Conservation (phyloP, 1,140 invertebrate species). For the Dinoponera quadriceps region DNA sequence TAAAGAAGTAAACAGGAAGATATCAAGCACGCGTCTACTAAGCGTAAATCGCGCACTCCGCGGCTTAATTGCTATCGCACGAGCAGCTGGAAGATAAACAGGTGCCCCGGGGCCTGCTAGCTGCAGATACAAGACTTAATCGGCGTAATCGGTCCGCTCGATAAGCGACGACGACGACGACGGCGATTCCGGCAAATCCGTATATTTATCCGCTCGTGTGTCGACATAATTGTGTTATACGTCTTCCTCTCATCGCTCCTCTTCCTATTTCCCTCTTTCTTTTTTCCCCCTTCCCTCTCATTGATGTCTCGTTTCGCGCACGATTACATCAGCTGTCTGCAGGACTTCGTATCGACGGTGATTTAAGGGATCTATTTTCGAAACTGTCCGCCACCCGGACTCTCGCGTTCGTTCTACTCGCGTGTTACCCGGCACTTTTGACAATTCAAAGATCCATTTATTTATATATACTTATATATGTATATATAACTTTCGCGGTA, state of each 20-base stretch:
- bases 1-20: constrained; percentile 41
- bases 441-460: too few species aligned
- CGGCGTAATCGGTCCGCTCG: constrained; percentile 3
- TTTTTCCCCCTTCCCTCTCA: too few species aligned
- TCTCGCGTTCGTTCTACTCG: too few species aligned
- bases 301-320: too few species aligned
- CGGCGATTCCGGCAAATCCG: background rate
- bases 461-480: too few species aligned
- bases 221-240: constrained; percentile 4
- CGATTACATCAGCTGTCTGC: too few species aligned
- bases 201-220: background rate
- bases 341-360: too few species aligned
- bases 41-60: constrained; percentile 29
- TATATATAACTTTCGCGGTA: too few species aligned
- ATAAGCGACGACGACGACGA: constrained; percentile 7
- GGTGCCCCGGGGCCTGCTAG: background rate
- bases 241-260: background rate
- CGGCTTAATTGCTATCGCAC: constrained; percentile 26
- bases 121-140: constrained; percentile 6
- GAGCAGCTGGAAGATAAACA: constrained; percentile 12
- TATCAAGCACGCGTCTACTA: constrained; percentile 25
- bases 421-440: too few species aligned
- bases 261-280: too few species aligned
- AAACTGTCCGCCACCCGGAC: too few species aligned
- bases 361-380: too few species aligned